Evolutionary conservation across 2,888 invertebrate genomes (phyloP).

Genomic region (Drosophila pegasa): DNA sequence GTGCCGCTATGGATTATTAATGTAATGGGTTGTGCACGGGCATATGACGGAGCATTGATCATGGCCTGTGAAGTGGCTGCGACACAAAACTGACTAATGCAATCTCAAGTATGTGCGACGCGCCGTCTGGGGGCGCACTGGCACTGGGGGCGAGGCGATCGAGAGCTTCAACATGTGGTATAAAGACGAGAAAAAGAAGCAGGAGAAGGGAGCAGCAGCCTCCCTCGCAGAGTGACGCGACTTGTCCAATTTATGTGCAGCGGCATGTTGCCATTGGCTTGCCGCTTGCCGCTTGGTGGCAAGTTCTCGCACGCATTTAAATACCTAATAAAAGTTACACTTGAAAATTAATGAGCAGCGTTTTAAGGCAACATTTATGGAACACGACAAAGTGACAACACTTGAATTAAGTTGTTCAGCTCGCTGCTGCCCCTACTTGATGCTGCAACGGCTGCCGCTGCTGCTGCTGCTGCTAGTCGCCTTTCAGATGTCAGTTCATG

Average conservation of each 20-base stretch:
- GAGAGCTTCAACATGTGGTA: conserved; percentile 73
- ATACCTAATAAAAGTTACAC: conserved; percentile 83
- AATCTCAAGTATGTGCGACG: conserved; percentile 79
- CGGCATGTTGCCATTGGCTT: conserved; percentile 78
- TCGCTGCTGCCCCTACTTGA: conserved; percentile 11
- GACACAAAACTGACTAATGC: conserved; percentile 72
- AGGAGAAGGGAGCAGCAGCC: conserved; percentile 27
- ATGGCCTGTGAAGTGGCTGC: conserved; percentile 58
- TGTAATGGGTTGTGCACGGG: conserved; percentile 80
- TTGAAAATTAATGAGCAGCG: conserved; percentile 84
- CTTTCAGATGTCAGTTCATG: conserved; percentile 67
- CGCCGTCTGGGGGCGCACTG: conserved; percentile 23
- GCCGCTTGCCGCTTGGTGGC: conserved; percentile 72
- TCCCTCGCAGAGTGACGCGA: conserved; percentile 40
- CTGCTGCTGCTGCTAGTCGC: conserved; percentile 35
- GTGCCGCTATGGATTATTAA: conserved; percentile 70
- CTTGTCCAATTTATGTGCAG: conserved; percentile 71
- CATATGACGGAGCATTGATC: conserved; percentile 77
- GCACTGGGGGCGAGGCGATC: neutral
- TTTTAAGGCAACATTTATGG: conserved; percentile 79
- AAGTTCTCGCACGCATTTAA: conserved; percentile 79
- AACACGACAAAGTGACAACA: conserved; percentile 83
- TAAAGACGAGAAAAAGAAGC: conserved; percentile 30
- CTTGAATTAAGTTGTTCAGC: conserved; percentile 82
- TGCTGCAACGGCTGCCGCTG: conserved; percentile 9